These are phyloP conservation scores for Sinocyclocheilus anshuiensis DNA, from an alignment of 2,113 vertebrate genomes.

Conservation along the genomic window DNA sequence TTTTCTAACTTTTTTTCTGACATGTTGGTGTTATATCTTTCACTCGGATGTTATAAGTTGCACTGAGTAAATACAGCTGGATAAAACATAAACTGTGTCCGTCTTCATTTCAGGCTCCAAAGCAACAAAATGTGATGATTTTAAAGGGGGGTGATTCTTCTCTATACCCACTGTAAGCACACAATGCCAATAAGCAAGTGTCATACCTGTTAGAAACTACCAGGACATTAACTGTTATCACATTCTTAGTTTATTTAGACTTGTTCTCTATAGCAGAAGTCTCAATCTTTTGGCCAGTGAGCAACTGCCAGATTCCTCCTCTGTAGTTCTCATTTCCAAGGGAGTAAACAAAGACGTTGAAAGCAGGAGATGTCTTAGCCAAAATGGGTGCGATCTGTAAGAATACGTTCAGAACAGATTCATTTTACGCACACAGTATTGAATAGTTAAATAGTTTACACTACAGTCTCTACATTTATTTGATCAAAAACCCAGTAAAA, in stretches of 20 bases:
- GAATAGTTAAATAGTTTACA: not conserved
- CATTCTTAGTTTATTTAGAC: conserved; percentile 79
- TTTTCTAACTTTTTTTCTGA: no score
- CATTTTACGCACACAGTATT: not conserved
- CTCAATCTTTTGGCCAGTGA: conserved; percentile 85
- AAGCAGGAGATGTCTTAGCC: conserved; percentile 85
- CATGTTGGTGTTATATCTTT: no score
- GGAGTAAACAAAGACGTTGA: conserved; percentile 88
- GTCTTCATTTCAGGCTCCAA: no score
- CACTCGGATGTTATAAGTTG: no score
- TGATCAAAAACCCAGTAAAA: not conserved
- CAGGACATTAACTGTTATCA: conserved; percentile 59
- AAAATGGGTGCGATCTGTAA: conserved; percentile 89
- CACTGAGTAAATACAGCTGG: no score
- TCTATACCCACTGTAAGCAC: not conserved
- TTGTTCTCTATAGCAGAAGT: conserved; percentile 83
- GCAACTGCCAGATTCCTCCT: conserved; percentile 87
- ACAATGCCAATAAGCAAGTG: conserved; percentile 30
- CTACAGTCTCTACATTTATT: not conserved
- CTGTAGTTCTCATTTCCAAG: conserved; percentile 88
- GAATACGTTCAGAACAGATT: conserved; percentile 36
- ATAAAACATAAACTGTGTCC: no score
- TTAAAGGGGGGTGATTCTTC: no score
- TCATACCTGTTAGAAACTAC: conserved; percentile 65
- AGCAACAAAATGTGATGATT: no score